Evolutionary conservation across 2,888 invertebrate species (phyloP), one percentile per base, ranked within the genome.

Genomic region (Nomada goodeniana): DNA sequence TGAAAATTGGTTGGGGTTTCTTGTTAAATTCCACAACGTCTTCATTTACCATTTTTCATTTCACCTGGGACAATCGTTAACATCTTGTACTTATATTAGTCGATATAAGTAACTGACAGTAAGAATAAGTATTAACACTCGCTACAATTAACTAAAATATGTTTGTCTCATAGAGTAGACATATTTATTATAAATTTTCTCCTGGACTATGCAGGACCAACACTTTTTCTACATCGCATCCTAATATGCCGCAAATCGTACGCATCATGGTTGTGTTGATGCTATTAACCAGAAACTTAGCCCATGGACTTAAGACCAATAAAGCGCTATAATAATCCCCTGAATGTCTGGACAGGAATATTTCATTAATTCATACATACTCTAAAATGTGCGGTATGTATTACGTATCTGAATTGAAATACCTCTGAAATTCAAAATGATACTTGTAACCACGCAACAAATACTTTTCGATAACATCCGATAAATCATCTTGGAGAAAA

Each of bases 1-100:
- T 93, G 69, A 92, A 93, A n/a, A 90, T 67, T 2, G 91, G 91
- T 55, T 87, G 90, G 59, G 86, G 72, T 61, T 92, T 93, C 67
- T 92, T 93, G 57, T 86, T 90, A 42, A 86, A 68, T 72, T 93
- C 93, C 3, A 82, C 77, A 52, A 85, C 67, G 73, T 93, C 93
- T 26, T 93, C 93, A 76, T 83, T 92, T 60, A 91, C 93, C 93
- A 93, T 93, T 26, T 64, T 87, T 53, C 50, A 72, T 61, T 36
- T 77, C 69, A 71, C 36, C 82, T 88, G 23, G 64, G 77, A 86
- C 13, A 52, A 47, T 64, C 44, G 20, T 18, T 53, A 68, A 68
- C 11, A 13, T 65, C 44, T 60, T n/a, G 23, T 47, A 15, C 20
- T 53, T 23, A 53, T 52, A 53, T 65, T 67, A n/a, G 65, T 50